phyloP scores from a whole-genome alignment of 2,797 vertebrate species.

The Neopelma chrysocephalum region DNA sequence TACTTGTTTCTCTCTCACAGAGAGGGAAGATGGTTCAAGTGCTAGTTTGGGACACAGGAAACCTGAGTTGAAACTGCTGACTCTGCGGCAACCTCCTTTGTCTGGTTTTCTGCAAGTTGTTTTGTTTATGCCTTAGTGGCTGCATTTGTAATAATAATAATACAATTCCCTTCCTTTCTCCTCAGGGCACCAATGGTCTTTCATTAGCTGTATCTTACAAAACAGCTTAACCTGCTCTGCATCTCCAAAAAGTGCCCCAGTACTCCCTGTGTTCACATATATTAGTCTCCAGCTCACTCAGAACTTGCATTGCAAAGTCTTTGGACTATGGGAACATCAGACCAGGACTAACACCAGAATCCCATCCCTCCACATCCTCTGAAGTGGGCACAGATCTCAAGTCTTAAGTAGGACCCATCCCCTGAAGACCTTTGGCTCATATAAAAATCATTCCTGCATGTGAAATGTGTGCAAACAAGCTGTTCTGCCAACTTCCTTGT shows the following conservation, averaged over 20 bases:
- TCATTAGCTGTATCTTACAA: slow-evolving; percentile 8
- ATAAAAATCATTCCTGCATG: neutral
- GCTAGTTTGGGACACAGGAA: slow-evolving; percentile 23
- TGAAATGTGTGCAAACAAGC: neutral
- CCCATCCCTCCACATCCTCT: neutral
- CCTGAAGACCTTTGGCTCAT: neutral
- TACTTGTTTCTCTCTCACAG: neutral
- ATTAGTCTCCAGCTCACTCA: neutral
- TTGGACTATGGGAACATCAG: neutral
- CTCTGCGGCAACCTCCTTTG: slow-evolving; percentile 12
- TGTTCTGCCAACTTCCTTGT: neutral
- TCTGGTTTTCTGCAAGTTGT: slow-evolving; percentile 24
- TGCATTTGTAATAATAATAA: slow-evolving; percentile 16
- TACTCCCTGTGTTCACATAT: neutral
- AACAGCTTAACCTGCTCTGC: neutral
- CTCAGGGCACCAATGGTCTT: neutral
- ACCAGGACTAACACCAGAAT: neutral
- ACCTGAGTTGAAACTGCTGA: slow-evolving; percentile 48
- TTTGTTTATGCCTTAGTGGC: slow-evolving; percentile 45
- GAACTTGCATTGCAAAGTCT: neutral
- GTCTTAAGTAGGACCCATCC: neutral
- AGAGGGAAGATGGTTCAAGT: slow-evolving; percentile 35
- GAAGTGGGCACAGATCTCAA: neutral
- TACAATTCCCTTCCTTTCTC: neutral
- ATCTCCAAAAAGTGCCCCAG: neutral